phyloP scores from a whole-genome alignment of 2,888 invertebrate species.

The Xestia xanthographa region DNA sequence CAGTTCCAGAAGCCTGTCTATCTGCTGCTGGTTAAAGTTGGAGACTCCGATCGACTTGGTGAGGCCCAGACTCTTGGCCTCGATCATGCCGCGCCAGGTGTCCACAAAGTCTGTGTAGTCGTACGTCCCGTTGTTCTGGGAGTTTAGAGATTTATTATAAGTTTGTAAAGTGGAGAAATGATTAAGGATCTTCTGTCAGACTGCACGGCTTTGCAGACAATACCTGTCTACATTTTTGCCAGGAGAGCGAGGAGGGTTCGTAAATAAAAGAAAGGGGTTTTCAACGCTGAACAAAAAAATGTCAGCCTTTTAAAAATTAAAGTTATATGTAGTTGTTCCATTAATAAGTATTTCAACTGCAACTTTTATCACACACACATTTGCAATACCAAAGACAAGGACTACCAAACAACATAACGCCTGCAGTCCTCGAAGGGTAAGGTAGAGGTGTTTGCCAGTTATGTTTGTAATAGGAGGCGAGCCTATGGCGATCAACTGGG shows the following conservation, averaged over 20 bases:
- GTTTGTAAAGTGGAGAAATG: background rate
- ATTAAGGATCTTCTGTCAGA: background rate
- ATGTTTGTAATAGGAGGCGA: no score
- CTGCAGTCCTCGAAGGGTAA: no score
- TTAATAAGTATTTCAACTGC: no score
- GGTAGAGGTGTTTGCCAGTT: no score
- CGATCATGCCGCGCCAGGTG: conserved; percentile 93
- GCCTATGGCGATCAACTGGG: no score
- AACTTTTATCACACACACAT: no score
- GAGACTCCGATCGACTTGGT: conserved; percentile 93
- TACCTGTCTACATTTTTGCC: background rate
- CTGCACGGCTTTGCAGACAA: no score
- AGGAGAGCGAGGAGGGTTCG: background rate
- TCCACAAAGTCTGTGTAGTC: conserved; percentile 92
- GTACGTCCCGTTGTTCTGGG: conserved; percentile 74
- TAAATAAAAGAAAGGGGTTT: background rate
- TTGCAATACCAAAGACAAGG: no score
- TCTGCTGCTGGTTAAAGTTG: conserved; percentile 94
- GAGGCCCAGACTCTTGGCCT: conserved; percentile 91
- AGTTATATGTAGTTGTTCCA: no score
- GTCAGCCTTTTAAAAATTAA: background rate
- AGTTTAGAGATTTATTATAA: background rate
- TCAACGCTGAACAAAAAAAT: background rate
- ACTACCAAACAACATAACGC: no score
- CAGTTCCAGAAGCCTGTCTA: conserved; percentile 90